Evolutionary conservation across 2,888 invertebrate species (phyloP), one percentile per base, ranked within the genome.

Genomic region (Ophraella communa): DNA sequence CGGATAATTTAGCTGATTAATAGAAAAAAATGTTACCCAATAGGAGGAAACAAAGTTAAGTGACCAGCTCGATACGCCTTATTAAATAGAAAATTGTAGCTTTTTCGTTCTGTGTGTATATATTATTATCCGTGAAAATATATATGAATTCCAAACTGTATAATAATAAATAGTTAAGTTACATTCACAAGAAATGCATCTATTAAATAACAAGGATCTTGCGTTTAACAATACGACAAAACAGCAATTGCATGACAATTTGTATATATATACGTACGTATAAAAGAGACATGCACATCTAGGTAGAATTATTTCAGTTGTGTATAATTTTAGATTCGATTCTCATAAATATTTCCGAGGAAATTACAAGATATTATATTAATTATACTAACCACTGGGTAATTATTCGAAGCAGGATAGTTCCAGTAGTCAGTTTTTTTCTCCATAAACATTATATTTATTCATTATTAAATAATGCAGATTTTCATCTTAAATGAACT

Each of bases 221-320:
- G 57, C 44, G 49, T 44, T 44, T 57, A 44, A 70, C 72, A 73
- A 74, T 72, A 66, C 65, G 71, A 73, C 73, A 74, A 74, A 74
- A 74, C 68, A 74, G 68, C 73, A 73, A 72, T 75, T 71, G 75
- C 74, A 75, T 73, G 74, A 71, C 73, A 64, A 76, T 74, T 73
- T 73, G 30, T 30, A 30, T 30, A n/a, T n/a, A n/a, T n/a, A 30
- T 30, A 30, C 71, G 45, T 55, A 65, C 58, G 76, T 71, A 71
- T 71, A 72, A 75, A 73, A 73, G 71, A 76, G 74, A 77, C 77
- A 77, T 78, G 77, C 77, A 77, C 77, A 77, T 78, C 76, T 76
- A 76, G 74, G 75, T 75, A 76, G 71, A 71, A 74, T 77, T 75
- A 76, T 74, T 74, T 73, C 72, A 73, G 70, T 64, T 63, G 66